Conservation (phyloP, 2,888 invertebrate genomes). For the Idaea straminata region DNA sequence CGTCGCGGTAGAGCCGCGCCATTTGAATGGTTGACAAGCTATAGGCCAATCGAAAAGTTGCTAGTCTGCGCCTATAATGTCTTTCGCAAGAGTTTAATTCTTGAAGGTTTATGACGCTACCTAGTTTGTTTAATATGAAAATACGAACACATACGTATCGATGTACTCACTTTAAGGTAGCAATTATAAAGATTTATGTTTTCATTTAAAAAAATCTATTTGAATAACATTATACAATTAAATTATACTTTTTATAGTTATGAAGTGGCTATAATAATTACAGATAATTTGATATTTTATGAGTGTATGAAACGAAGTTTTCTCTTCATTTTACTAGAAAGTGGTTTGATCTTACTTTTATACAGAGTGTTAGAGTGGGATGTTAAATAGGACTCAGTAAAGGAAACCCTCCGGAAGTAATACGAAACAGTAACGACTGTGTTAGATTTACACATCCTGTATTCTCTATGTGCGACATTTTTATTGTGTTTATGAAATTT, state of each 20-base stretch:
- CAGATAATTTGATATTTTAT: not conserved
- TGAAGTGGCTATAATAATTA: not conserved
- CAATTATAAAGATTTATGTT: constrained; percentile 43
- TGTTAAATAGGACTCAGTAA: constrained; percentile 33
- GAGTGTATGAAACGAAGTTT: not conserved
- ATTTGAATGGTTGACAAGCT: not conserved
- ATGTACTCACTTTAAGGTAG: constrained; percentile 17
- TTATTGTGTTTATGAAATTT: constrained; percentile 5
- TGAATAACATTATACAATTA: not conserved
- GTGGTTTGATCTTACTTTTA: constrained; percentile 12
- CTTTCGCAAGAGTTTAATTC: constrained; percentile 41
- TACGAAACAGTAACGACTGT: constrained; percentile 36
- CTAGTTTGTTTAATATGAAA: constrained; percentile 36
- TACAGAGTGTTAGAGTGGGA: constrained; percentile 8
- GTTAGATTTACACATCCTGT: constrained; percentile 43
- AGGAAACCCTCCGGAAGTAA: constrained; percentile 42
- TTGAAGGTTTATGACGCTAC: constrained; percentile 34
- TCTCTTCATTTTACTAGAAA: not conserved
- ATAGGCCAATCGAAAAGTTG: not conserved
- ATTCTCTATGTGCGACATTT: constrained; percentile 16
- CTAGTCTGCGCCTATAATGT: constrained; percentile 27
- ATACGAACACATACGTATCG: constrained; percentile 34
- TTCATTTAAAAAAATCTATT: constrained; percentile 29
- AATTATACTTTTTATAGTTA: not conserved
- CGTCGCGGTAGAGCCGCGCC: too few species aligned